Conservation (phyloP, 2,113 vertebrate genomes). For the Desmodus rotundus region DNA sequence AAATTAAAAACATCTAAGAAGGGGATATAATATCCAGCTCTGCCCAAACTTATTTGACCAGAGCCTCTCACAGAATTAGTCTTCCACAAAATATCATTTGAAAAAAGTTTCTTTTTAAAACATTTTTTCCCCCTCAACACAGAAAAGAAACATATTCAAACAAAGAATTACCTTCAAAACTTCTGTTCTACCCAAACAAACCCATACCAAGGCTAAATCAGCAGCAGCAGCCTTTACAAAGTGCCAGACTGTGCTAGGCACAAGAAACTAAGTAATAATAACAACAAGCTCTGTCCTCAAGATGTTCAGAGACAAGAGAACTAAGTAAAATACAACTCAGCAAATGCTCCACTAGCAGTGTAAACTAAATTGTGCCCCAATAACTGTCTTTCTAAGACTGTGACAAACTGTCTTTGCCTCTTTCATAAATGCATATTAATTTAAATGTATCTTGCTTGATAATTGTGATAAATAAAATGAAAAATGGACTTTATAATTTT, state of each 20-base stretch:
- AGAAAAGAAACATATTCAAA: slow-evolving; percentile 8
- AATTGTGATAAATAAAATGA: background rate
- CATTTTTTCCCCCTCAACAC: background rate
- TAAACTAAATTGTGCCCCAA: background rate
- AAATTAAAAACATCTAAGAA: slow-evolving; percentile 33
- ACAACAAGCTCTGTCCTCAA: background rate
- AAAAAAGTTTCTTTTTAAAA: background rate
- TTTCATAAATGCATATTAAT: background rate
- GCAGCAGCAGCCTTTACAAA: background rate
- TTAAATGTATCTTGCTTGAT: slow-evolving; percentile 9
- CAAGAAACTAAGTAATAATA: background rate
- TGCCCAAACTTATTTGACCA: background rate
- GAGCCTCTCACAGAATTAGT: background rate
- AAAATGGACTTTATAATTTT: background rate
- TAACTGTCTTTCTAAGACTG: background rate
- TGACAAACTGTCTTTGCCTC: background rate
- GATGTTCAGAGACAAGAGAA: background rate
- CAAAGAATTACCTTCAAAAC: background rate
- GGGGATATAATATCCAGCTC: background rate
- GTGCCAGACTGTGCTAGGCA: background rate
- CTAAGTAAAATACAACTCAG: background rate
- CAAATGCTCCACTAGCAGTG: slow-evolving; percentile 2
- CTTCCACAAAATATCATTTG: slow-evolving; percentile 18
- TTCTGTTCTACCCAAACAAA: background rate
- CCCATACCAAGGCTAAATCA: background rate